A percentile compares a stretch with the other conserved stretches of the same genome.
phyloP scores from a whole-genome alignment of 2,888 invertebrate species.

The Chorisops tibialis region DNA sequence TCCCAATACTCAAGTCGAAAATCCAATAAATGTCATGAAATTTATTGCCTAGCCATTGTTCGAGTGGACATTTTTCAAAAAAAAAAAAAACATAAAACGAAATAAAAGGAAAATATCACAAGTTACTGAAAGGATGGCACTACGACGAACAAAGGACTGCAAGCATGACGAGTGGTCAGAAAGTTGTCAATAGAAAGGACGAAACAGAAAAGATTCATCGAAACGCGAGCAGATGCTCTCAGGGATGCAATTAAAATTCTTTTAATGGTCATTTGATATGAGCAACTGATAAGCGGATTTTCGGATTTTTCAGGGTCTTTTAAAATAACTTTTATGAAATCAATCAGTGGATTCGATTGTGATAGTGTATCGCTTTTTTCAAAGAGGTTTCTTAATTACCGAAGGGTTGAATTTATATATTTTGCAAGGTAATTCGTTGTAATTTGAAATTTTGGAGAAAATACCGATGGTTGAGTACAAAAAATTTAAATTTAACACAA shows the following conservation, averaged over 20 bases:
- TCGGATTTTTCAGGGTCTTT: no score
- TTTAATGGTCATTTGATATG: constrained; percentile 31
- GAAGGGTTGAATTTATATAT: no score
- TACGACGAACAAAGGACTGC: constrained; percentile 25
- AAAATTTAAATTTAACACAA: no score
- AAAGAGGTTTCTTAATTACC: no score
- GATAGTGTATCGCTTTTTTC: no score
- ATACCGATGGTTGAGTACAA: no score
- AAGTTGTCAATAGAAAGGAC: constrained; percentile 17
- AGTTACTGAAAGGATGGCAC: constrained; percentile 19
- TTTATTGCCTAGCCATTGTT: constrained; percentile 32
- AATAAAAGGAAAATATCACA: constrained; percentile 20
- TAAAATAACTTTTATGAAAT: no score
- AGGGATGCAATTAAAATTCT: constrained; percentile 30
- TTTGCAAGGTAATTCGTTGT: no score
- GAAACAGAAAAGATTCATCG: not conserved
- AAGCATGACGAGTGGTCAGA: constrained; percentile 30
- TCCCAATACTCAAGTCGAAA: constrained; percentile 14
- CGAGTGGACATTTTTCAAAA: constrained; percentile 28
- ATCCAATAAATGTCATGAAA: constrained; percentile 34
- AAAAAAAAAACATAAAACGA: constrained; percentile 24
- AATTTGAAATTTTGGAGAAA: no score
- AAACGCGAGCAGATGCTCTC: constrained; percentile 27
- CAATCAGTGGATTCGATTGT: no score
- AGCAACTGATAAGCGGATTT: constrained; percentile 22